Base-by-base conservation (phyloP, 1,140 invertebrate genomes). In the Drosophila kurseongensis region DNA sequence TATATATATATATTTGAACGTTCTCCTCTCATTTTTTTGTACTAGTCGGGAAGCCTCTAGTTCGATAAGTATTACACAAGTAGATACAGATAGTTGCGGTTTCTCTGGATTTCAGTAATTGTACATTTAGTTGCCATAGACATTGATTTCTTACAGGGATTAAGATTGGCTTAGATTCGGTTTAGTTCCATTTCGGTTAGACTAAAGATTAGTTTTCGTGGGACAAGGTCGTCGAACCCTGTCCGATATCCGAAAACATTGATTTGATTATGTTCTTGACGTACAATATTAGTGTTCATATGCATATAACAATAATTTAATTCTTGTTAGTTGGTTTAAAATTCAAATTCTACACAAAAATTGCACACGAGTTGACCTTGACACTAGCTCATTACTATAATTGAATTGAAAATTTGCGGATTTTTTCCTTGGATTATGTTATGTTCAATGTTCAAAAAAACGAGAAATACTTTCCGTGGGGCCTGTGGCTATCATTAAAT, bases 1-100 rank as follows among this genome's bases (percentile, higher is more conserved):
- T 27, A 57, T 27, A 57, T 40, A 61, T 35, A 47, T 23, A 32
- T 60, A 40, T 23, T 52, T 50, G 16, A 51, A 66, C n/a, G 29
- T 66, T 52, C n/a, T 50, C 36, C 29, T 50, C 36, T 68, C 44
- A 59, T 18, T 29, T 50, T 68, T 85, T 88, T 88, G 83, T 88
- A 88, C 83, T 88, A 88, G 84, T 83, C 72, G 81, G 83, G 83
- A 88, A 88, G 83, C 83, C 83, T 88, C 83, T 88, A 88, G 84
- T 83, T 88, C 75, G 76, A 72, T 78, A 69, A 75, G 69, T 85
- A 80, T 73, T 85, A 78, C 62, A 78, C 66, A 50, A 51, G 51
- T 67, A 78, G 48, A 84, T 84, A 77, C 63, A 72, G 75, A 88
- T 86, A 78, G 71, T 82, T 51, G 81, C 68, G 61, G 56, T 60